Conservation (phyloP, 1,140 invertebrate genomes). For the Cydia splendana region DNA sequence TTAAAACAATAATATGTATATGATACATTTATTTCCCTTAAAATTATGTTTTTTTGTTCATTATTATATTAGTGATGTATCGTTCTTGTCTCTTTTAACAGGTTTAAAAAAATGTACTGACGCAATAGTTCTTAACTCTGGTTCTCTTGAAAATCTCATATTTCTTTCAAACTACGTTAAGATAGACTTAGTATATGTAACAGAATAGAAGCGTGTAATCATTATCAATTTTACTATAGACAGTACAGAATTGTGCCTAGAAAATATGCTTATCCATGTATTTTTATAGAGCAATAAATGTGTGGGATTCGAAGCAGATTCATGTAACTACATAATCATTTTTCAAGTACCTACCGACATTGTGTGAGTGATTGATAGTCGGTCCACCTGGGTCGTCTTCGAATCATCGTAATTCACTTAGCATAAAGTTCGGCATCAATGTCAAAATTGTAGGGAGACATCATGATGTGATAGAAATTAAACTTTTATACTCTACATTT, state of each 20-base stretch:
- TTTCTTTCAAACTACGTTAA: conserved; percentile 43
- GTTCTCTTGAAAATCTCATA: conserved; percentile 42
- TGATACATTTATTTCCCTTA: background rate
- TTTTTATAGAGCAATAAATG: conserved; percentile 74
- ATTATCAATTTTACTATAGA: conserved; percentile 63
- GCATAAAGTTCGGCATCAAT: conserved; percentile 67
- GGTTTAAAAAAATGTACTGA: background rate
- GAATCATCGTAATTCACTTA: conserved; percentile 64
- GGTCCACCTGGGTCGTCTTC: conserved; percentile 43
- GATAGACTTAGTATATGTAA: conserved; percentile 52
- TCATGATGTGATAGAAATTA: conserved; percentile 77
- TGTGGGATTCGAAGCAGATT: conserved; percentile 60
- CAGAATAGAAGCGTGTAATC: conserved; percentile 64
- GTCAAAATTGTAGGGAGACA: conserved; percentile 75
- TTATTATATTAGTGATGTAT: background rate
- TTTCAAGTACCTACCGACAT: conserved; percentile 2
- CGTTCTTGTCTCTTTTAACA: background rate
- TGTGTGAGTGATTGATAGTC: background rate
- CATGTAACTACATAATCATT: conserved; percentile 31
- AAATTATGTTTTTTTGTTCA: background rate
- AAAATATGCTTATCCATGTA: conserved; percentile 73
- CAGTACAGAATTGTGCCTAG: conserved; percentile 78
- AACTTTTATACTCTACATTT: conserved; percentile 73
- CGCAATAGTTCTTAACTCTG: conserved; percentile 2
- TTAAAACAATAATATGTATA: background rate